Evolutionary conservation across 2,888 invertebrate genomes (phyloP), one percentile per base, ranked within the genome.

Genomic region (Muschampia plurimacula): DNA sequence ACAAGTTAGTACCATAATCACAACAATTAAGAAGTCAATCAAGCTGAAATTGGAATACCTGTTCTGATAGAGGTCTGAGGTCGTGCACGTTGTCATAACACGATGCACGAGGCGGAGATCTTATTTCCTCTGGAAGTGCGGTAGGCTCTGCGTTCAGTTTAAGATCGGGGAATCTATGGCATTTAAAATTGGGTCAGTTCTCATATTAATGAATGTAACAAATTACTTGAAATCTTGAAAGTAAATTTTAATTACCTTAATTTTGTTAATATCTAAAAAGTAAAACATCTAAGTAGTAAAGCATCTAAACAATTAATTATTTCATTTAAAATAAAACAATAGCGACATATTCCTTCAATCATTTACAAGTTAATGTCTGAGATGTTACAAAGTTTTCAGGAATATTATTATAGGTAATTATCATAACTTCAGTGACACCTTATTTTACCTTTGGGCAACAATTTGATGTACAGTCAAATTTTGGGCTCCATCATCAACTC

Each of bases 31-130:
- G 39, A 8, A 6, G 2, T 39, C 39, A 39, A 39, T 39, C 39
- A 39, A 39, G 6, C 8, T 41, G 9, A 41, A 41, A 41, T 41
- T 41, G 41, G 4, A 2, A 36, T 36, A 36, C 93, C 89, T 93
- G 93, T 86, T 93, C 94, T 22, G 94, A 94, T 69, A 94, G 81
- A 22, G 94, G 94, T 76, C 94, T 85, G 32, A 93, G 81, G 69
- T 96, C 95, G 75, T 97, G 97, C 2, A 97, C 97, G 84, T 97
- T 97, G 87, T 97, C 97, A 82, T 97, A 97, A 71, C 97, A 96
- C 0, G 97, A 97, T 76, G 96, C 96, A 67, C 96, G 92, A 60
- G 95, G 95, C 12, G 95, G 90, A 0, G 91, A 89, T 7, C 90
- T 83, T n/a, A 86, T 85, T 79, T 91, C 92, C 72, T 93, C 93